Conservation (phyloP, 2,797 vertebrate genomes). For the Pelodytes ibericus region DNA sequence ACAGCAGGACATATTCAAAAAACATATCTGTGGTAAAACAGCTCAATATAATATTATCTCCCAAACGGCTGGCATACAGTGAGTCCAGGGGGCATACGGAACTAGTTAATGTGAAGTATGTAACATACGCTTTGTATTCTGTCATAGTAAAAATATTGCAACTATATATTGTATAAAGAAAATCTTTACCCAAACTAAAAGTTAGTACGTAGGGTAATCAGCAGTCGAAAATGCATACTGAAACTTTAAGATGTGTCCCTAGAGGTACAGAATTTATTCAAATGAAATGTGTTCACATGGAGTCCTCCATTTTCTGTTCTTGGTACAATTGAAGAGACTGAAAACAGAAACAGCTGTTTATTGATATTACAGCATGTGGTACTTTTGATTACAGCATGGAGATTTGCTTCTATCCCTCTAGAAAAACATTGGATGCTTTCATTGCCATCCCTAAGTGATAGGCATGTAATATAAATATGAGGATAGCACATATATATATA, state of each 20-base stretch:
- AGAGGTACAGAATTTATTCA: conserved; percentile 19
- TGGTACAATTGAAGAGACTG: not conserved
- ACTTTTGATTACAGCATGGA: conserved; percentile 18
- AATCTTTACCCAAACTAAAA: not conserved
- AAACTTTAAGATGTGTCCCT: conserved; percentile 13
- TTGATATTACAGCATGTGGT: conserved; percentile 23
- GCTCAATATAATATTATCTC: too few species aligned
- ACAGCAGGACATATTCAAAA: too few species aligned
- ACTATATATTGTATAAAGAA: not conserved
- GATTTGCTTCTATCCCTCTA: not conserved
- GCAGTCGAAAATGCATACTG: not conserved
- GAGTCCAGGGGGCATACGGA: too few species aligned
- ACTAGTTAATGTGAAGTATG: too few species aligned
- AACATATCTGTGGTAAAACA: too few species aligned
- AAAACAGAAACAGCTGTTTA: conserved; percentile 5
- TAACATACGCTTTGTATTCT: too few species aligned
- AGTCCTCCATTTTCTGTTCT: conserved; percentile 16
- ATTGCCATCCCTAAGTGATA: not conserved
- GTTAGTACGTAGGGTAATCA: conserved; percentile 1
- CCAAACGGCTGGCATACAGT: too few species aligned
- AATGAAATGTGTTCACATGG: conserved; percentile 9
- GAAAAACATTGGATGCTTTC: not conserved
- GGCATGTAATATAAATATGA: not conserved
- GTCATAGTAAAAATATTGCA: not conserved
- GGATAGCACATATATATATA: not conserved